phyloP scores from a whole-genome alignment of 1,140 invertebrate species.

The Anoplophora glabripennis region DNA sequence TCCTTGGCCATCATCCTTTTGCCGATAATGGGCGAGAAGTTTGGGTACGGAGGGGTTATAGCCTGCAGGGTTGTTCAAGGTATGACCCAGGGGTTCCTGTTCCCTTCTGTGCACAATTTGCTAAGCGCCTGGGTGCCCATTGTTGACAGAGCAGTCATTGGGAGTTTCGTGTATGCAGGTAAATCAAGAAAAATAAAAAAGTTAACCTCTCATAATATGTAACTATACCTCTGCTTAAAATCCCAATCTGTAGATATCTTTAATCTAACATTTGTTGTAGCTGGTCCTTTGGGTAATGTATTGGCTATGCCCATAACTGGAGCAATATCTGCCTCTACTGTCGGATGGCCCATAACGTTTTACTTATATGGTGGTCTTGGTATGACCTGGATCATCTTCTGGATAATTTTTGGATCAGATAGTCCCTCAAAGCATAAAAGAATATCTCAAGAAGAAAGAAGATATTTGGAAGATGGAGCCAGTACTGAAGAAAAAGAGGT shows the following conservation, averaged over 20 bases:
- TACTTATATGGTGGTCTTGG: slow-evolving; percentile 69
- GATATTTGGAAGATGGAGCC: slow-evolving; percentile 60
- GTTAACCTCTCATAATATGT: background rate
- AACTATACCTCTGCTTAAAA: background rate
- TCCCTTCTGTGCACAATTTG: slow-evolving; percentile 30
- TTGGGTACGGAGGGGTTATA: slow-evolving; percentile 31
- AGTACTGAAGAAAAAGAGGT: slow-evolving; percentile 48
- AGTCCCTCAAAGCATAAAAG: slow-evolving; percentile 59
- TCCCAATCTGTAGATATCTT: no score
- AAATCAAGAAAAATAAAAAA: slow-evolving; percentile 36
- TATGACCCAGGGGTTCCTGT: slow-evolving; percentile 33
- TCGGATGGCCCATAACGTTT: slow-evolving; percentile 78
- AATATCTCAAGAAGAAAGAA: slow-evolving; percentile 59
- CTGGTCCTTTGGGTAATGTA: slow-evolving; percentile 69
- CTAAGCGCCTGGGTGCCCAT: slow-evolving; percentile 34
- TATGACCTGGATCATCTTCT: slow-evolving; percentile 60
- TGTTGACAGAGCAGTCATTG: slow-evolving; percentile 30
- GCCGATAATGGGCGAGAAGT: slow-evolving; percentile 19
- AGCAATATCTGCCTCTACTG: slow-evolving; percentile 57
- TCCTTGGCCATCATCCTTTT: slow-evolving; percentile 53
- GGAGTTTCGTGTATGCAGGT: slow-evolving; percentile 32
- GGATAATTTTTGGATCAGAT: slow-evolving; percentile 63
- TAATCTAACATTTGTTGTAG: slow-evolving; percentile 41
- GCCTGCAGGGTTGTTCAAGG: slow-evolving; percentile 33
- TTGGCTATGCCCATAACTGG: slow-evolving; percentile 70